Conservation (phyloP, 2,797 vertebrate species). For the Coendou prehensilis region DNA sequence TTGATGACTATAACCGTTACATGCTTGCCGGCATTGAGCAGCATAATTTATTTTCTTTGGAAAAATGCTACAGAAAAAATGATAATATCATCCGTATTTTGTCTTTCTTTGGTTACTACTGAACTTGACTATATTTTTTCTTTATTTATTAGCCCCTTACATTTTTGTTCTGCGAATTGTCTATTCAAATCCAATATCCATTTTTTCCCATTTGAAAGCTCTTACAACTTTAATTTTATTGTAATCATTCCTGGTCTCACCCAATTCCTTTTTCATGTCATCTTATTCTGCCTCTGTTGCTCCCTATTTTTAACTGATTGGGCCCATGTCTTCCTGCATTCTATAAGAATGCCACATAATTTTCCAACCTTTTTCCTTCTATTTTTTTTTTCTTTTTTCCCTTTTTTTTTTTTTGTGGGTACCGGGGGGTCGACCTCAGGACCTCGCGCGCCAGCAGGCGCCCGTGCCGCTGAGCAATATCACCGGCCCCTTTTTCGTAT, state of each 20-base stretch:
- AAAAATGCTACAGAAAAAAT: conserved; percentile 17
- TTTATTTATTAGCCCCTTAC: not conserved
- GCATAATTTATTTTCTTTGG: conserved; percentile 45
- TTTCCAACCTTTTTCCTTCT: not conserved
- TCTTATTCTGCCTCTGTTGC: not conserved
- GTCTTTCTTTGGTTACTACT: not conserved
- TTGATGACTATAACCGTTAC: not conserved
- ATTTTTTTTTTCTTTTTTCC: too few species aligned
- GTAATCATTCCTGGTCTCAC: not conserved
- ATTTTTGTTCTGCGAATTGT: not conserved
- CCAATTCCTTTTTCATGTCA: not conserved
- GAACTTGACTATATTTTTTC: conserved; percentile 12
- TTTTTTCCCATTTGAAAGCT: not conserved
- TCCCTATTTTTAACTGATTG: not conserved
- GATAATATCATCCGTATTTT: not conserved
- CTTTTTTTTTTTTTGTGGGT: too few species aligned
- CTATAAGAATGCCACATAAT: not conserved
- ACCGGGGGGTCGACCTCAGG: too few species aligned
- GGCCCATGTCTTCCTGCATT: not conserved
- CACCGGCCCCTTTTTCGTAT: too few species aligned
- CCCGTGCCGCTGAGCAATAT: too few species aligned
- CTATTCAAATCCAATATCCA: not conserved
- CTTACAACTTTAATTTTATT: not conserved
- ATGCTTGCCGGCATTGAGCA: not conserved
- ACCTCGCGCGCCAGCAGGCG: too few species aligned